Evolutionary conservation across 2,797 vertebrate genomes (phyloP), one percentile per base, ranked within the genome.

Genomic region (Danio kyathit): DNA sequence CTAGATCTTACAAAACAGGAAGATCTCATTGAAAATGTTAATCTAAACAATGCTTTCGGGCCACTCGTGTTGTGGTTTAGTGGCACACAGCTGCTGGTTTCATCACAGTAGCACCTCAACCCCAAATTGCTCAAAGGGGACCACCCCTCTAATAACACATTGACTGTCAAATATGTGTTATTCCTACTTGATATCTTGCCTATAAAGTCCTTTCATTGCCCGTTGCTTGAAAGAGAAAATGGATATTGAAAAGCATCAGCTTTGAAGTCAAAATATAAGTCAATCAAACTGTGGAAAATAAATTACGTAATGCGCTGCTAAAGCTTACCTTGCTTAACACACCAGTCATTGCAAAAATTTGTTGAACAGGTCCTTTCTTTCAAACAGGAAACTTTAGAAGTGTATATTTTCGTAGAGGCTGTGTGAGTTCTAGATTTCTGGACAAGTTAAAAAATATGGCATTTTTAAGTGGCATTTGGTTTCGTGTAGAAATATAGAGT

Each of bases 1-100:
- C 56, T 13, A 51, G 29, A 63, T 75, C 21, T 63, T 75, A 51
- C 16, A 63, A 75, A 17, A 63, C 44, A 63, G 57, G 16, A 75
- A 75, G 63, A 51, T 63, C 16, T 38, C 29, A 17, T 63, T 19
- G 44, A 49, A 74, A 49, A 49, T 48, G 38, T n/a, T 46, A 1
- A 74, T 49, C 56, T 60, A 60, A 74, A 38, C 56, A 38, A 74
- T 59, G 19, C 54, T 29, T 59, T 74, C 17, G 14, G 43, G 71
- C 71, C n/a, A 46, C 17, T 10, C 8, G 1, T 73, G 17, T 9
- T 57, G 41, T 11, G 71, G 41, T 21, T 59, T 59, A 73, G 7
- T 6, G 19, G 71, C 40, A 59, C 12, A 71, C 40, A 17, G 11
- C 2, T 56, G n/a, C 38, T 56, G n/a, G 51, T 17, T 13, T 54